Conservation (phyloP, 2,888 invertebrate species). For the Aphidius colemani region DNA sequence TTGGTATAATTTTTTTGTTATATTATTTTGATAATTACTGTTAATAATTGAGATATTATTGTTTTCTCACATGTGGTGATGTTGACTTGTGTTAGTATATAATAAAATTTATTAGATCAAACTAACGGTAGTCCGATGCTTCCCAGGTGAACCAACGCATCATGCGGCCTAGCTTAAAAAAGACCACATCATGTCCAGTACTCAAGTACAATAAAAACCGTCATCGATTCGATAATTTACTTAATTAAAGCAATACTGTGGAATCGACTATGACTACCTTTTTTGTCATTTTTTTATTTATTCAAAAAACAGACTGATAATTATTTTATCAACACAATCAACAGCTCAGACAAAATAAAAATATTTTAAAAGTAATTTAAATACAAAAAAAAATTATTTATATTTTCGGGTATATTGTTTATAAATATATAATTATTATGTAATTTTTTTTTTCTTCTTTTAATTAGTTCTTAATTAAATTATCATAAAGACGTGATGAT, state of each 20-base stretch:
- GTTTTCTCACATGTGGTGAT: slow-evolving; percentile 38
- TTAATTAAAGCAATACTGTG: slow-evolving; percentile 44
- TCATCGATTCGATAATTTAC: slow-evolving; percentile 38
- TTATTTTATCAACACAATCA: neutral
- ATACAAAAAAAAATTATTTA: neutral
- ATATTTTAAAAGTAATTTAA: no score
- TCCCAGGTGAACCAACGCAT: slow-evolving; percentile 46
- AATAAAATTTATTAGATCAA: slow-evolving; percentile 25
- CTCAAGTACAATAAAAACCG: slow-evolving; percentile 38
- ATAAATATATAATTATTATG: no score
- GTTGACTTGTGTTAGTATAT: slow-evolving; percentile 40
- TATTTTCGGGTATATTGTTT: no score
- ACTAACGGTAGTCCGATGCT: slow-evolving; percentile 47
- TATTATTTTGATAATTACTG: no score
- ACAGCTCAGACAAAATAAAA: neutral
- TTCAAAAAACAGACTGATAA: neutral
- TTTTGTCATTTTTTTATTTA: slow-evolving; percentile 32
- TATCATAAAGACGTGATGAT: no score
- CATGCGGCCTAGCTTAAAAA: slow-evolving; percentile 40
- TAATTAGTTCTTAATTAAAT: neutral
- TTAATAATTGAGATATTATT: neutral
- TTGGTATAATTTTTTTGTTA: no score
- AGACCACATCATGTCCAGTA: slow-evolving; percentile 43
- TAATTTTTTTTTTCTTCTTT: neutral
- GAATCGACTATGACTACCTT: slow-evolving; percentile 49